Evolutionary conservation across 2,888 invertebrate species (phyloP), one percentile per base, ranked within the genome.

Genomic region (Polyommatus iphigenia): DNA sequence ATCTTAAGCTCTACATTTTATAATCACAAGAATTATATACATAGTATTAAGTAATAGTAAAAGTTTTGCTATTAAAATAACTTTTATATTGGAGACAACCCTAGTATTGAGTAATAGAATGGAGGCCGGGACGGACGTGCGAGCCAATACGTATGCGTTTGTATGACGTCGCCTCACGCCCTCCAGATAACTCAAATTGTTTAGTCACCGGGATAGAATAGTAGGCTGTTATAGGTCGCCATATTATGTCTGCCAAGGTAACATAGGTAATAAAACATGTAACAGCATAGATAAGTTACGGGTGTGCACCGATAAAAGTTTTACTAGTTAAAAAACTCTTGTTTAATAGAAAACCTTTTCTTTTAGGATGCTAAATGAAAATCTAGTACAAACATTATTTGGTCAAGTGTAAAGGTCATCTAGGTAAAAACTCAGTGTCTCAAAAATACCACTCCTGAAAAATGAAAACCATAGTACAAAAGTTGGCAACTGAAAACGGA

Each of bases 161-260:
- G 77, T 78, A 82, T 89, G 89, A 89, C 90, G 90, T 85, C 79
- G 86, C 85, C 87, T 85, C 87, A 87, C 90, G 89, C 85, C 83
- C 88, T 75, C 29, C 46, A 46, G 73, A 46, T 73, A 46, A 41
- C 24, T 73, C 46, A 72, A 46, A 24, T 41, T 46, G 29, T 67
- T 62, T 62, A 20, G 24, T 24, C 41, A 3, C 18, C 29, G 29
- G 62, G 62, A 67, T 24, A 67, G 10, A 62, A 62, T 4, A 62
- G 62, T 20, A 20, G 13, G 20, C 20, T 62, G 13, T n/a, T n/a
- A n/a, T 62, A 62, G 24, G 62, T 24, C 59, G 18, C 59, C 59
- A 59, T 62, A 62, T 29, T 62, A 62, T 29, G 13, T 13, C 62
- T 24, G 10, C 13, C 62, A 62, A 62, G 62, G 62, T 62, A 62